Evolutionary conservation across 2,113 vertebrate species (phyloP).

Genomic region (Lonchura striata): DNA sequence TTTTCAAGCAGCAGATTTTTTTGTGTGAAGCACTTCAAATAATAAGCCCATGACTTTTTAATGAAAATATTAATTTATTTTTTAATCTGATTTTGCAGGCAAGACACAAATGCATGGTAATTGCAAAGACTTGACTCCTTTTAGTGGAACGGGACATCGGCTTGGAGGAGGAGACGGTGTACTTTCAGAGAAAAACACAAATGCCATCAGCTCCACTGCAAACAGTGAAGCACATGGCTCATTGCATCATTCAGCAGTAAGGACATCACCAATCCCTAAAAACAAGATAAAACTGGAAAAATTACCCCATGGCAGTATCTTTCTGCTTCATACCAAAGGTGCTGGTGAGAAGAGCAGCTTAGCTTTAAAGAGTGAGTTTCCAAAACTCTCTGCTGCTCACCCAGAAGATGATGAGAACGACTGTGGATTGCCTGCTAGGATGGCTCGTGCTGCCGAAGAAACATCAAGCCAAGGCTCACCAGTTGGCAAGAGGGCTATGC

Average conservation of each 20-base stretch:
- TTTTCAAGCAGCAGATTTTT: neutral
- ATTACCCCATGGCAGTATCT: neutral
- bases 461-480: neutral
- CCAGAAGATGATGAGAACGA: slow-evolving; percentile 73
- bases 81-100: slow-evolving; percentile 63
- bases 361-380: slow-evolving; percentile 14
- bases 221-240: neutral
- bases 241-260: neutral
- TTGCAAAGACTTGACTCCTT: slow-evolving; percentile 76
- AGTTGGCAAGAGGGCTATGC: neutral
- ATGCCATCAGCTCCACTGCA: neutral
- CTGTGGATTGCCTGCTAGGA: slow-evolving; percentile 76
- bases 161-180: slow-evolving; percentile 73
- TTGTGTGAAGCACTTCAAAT: neutral
- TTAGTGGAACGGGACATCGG: slow-evolving; percentile 84
- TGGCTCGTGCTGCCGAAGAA: neutral
- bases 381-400: slow-evolving; percentile 75
- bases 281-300: slow-evolving; percentile 25
- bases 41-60: neutral
- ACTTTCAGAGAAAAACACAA: neutral
- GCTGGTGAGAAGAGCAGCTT: neutral
- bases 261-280: neutral
- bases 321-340: neutral
- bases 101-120: slow-evolving; percentile 52
- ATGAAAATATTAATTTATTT: neutral